Percentiles rank a stretch among this genome's conserved stretches.
Conservation (phyloP, 2,797 vertebrate genomes). For the Botia almorhae region DNA sequence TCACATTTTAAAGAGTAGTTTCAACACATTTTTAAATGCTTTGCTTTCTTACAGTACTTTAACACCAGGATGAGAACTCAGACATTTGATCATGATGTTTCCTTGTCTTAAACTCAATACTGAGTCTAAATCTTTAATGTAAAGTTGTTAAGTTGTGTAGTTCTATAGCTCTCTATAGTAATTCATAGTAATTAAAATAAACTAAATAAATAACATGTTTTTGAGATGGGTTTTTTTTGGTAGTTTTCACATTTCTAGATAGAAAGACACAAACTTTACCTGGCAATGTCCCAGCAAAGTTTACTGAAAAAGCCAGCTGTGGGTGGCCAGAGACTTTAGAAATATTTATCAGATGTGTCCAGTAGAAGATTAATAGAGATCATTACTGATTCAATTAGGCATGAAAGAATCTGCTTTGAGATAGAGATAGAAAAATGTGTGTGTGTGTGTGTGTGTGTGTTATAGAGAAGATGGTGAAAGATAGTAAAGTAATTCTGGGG, state of each 20-base stretch:
- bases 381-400: conserved; percentile 12
- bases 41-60: too few relatives aligned
- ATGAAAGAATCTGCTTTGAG: not conserved
- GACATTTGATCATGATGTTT: too few relatives aligned
- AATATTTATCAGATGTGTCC: conserved; percentile 6
- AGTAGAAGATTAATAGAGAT: conserved; percentile 24
- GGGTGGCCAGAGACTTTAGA: not conserved
- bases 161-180: not conserved
- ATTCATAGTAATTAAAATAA: not conserved
- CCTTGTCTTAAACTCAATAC: too few relatives aligned
- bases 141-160: too few relatives aligned
- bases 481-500: not conserved
- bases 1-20: too few relatives aligned
- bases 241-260: not conserved
- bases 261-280: not conserved
- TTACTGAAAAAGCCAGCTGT: not conserved
- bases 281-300: not conserved
- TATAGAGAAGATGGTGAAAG: conserved; percentile 3
- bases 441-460: conserved; percentile 8
- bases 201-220: not conserved
- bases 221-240: not conserved
- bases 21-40: too few relatives aligned
- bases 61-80: too few relatives aligned
- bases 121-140: too few relatives aligned
- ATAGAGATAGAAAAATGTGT: not conserved